Evolutionary conservation across 2,113 vertebrate genomes (phyloP).

Genomic region (Mixornis gularis): DNA sequence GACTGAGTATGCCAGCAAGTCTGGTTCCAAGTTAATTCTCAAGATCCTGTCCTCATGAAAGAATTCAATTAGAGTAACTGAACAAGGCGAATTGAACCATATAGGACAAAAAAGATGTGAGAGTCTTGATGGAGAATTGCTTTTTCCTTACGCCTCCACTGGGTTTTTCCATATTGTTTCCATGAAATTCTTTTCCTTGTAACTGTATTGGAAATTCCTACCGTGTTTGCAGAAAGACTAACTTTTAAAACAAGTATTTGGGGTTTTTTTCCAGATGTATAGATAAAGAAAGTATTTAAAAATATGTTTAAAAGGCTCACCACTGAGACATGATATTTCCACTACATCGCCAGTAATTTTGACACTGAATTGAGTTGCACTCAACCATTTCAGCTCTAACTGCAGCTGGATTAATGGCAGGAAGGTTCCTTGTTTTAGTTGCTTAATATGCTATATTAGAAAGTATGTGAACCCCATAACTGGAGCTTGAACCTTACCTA

Average conservation of each 20-base stretch:
- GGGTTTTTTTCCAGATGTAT: rapidly evolving
- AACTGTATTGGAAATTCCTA: neutral
- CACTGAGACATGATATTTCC: neutral
- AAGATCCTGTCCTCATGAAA: neutral
- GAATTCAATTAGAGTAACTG: conserved; percentile 1
- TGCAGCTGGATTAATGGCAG: neutral
- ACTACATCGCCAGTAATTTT: neutral
- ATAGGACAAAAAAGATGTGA: neutral
- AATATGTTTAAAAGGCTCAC: neutral
- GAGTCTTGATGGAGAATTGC: neutral
- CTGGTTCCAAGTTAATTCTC: conserved; percentile 14
- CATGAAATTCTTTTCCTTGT: neutral
- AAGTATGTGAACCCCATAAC: neutral
- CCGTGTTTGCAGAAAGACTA: neutral
- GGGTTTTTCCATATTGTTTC: neutral
- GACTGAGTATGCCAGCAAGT: neutral
- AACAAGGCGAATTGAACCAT: neutral
- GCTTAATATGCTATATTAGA: neutral
- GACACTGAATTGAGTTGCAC: neutral
- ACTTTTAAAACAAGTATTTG: neutral
- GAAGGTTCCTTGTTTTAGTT: neutral
- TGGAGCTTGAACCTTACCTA: neutral
- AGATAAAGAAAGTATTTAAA: neutral
- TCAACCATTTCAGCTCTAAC: neutral
- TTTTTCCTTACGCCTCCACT: neutral